Conservation (phyloP, 2,888 invertebrate genomes). For the Xanthia icteritia region DNA sequence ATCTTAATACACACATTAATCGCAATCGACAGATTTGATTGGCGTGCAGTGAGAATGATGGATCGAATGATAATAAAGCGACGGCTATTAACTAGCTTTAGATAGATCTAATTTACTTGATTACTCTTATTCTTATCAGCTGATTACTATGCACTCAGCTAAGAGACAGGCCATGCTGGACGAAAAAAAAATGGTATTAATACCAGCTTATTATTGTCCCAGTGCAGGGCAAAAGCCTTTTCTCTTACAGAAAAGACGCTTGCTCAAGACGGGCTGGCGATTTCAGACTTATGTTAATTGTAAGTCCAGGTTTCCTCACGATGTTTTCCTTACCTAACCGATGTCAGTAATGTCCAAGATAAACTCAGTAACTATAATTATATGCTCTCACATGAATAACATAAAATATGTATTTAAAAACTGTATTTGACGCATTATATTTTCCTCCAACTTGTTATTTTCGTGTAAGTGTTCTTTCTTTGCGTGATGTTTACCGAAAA, state of each 20-base stretch:
- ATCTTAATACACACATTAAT: slow-evolving; percentile 12
- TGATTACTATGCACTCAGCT: background rate
- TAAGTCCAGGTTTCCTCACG: background rate
- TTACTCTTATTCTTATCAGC: slow-evolving; percentile 12
- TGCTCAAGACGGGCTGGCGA: background rate
- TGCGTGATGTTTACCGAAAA: no score
- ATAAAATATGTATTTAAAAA: no score
- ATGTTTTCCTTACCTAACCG: background rate
- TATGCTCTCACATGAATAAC: no score
- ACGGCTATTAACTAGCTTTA: slow-evolving; percentile 23
- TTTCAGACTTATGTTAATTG: background rate
- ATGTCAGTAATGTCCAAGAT: background rate
- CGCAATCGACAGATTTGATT: slow-evolving; percentile 44
- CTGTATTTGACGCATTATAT: no score
- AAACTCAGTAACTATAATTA: background rate
- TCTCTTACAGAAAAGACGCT: background rate
- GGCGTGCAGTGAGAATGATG: slow-evolving; percentile 53
- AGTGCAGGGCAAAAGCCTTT: background rate
- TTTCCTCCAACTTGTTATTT: no score
- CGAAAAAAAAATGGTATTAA: background rate
- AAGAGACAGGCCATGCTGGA: background rate
- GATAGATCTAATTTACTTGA: slow-evolving; percentile 15
- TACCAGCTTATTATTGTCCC: background rate
- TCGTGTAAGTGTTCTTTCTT: no score
- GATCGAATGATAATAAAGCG: slow-evolving; percentile 50